Conservation (phyloP, 2,113 vertebrate species). For the Murina feae region DNA sequence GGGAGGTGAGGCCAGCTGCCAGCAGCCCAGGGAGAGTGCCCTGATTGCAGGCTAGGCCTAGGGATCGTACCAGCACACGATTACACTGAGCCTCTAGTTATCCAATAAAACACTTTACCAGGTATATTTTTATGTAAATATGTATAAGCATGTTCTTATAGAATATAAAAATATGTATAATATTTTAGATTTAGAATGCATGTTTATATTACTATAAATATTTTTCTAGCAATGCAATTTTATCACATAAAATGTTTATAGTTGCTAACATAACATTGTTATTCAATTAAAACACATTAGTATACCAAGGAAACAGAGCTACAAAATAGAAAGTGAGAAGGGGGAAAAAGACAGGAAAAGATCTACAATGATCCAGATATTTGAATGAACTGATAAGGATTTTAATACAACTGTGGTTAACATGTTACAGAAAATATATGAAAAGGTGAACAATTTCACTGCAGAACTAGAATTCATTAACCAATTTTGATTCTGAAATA, state of each 20-base stretch:
- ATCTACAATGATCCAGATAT: neutral
- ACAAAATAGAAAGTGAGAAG: neutral
- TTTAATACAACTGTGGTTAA: neutral
- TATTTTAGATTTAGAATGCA: neutral
- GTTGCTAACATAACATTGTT: neutral
- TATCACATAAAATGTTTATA: neutral
- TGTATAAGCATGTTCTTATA: neutral
- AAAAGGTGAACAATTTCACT: neutral
- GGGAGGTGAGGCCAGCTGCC: too few species aligned
- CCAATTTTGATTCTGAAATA: too few species aligned
- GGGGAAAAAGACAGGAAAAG: neutral
- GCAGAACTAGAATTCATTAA: neutral
- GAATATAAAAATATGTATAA: neutral
- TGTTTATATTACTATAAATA: neutral
- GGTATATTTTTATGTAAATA: neutral
- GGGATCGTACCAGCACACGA: too few species aligned
- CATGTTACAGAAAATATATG: neutral
- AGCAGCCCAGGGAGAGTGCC: too few species aligned
- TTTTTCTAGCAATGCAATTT: neutral
- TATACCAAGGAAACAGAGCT: neutral
- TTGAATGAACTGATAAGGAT: neutral
- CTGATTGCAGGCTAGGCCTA: too few species aligned
- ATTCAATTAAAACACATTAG: neutral
- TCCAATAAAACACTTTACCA: neutral
- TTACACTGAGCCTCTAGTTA: neutral